phyloP scores from a whole-genome alignment of 2,797 vertebrate genomes.

The Pseudocheirus occidentalis region DNA sequence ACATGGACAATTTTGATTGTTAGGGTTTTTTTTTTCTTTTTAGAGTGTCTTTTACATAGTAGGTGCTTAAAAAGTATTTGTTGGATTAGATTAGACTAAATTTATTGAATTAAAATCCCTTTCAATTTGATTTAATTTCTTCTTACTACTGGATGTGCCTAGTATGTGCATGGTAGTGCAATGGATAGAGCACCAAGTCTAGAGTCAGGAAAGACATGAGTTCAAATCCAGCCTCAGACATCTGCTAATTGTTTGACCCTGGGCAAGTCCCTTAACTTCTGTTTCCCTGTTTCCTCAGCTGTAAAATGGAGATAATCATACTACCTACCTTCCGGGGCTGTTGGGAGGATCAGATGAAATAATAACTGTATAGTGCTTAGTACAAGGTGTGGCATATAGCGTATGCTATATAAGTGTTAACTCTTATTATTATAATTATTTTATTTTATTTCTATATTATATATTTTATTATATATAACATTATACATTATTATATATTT shows the following conservation, averaged over 20 bases:
- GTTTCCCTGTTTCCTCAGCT: neutral
- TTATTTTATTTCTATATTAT: too few species aligned
- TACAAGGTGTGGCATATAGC: neutral
- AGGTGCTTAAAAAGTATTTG: neutral
- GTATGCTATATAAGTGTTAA: neutral
- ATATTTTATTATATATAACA: too few species aligned
- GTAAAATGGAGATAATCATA: neutral
- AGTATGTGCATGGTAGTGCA: neutral
- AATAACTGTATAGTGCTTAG: neutral
- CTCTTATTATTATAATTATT: too few species aligned
- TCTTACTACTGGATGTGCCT: conserved; percentile 61
- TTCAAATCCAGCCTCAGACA: neutral
- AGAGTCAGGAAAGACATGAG: neutral
- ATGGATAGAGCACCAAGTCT: neutral
- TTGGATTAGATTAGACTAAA: conserved; percentile 14
- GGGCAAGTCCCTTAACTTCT: neutral
- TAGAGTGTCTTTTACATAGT: neutral
- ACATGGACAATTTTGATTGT: neutral
- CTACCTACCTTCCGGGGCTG: neutral
- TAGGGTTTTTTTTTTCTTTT: neutral
- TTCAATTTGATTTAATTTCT: conserved; percentile 54
- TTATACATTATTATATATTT: too few species aligned
- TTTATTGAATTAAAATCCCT: conserved; percentile 63
- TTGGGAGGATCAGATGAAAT: neutral
- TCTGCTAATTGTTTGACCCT: neutral